Conservation (phyloP, 2,888 invertebrate genomes). For the Drosophila atripex region DNA sequence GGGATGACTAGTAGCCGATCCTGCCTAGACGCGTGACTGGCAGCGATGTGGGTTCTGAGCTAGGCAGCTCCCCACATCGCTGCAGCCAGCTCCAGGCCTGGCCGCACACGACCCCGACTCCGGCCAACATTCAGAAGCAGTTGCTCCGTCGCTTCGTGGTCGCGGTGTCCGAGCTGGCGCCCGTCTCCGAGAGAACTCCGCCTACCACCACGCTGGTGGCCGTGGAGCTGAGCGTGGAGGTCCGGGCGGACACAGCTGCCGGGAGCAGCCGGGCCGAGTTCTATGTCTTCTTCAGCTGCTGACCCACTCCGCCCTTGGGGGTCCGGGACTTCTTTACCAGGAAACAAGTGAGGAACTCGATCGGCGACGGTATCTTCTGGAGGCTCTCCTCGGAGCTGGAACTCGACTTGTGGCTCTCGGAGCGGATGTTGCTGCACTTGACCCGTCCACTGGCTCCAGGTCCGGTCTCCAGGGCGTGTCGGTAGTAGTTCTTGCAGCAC, state of each 20-base stretch:
- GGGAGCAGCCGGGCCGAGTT: slow-evolving; percentile 73
- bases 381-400: slow-evolving; percentile 83
- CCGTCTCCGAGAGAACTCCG: slow-evolving; percentile 23
- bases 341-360: slow-evolving; percentile 82
- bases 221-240: slow-evolving; percentile 35
- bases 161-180: slow-evolving; percentile 13
- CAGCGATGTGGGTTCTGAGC: slow-evolving; percentile 66
- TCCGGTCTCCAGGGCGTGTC: slow-evolving; percentile 69
- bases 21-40: slow-evolving; percentile 67
- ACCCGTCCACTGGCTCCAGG: slow-evolving; percentile 53
- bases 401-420: slow-evolving; percentile 57
- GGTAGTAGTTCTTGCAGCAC: slow-evolving; percentile 82
- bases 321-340: slow-evolving; percentile 81
- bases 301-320: slow-evolving; percentile 57
- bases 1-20: slow-evolving; percentile 57
- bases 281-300: slow-evolving; percentile 78
- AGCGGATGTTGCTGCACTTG: slow-evolving; percentile 61
- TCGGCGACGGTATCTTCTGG: slow-evolving; percentile 81
- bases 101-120: slow-evolving; percentile 72
- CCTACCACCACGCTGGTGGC: slow-evolving; percentile 30
- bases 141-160: slow-evolving; percentile 67
- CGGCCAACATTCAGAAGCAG: slow-evolving; percentile 75
- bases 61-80: slow-evolving; percentile 70
- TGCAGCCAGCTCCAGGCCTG: slow-evolving; percentile 71
- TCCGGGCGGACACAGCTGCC: slow-evolving; percentile 37